A percentile compares a stretch with the other conserved stretches of the same genome.
Conservation (phyloP, 2,113 vertebrate species). For the Apodemus speciosus region DNA sequence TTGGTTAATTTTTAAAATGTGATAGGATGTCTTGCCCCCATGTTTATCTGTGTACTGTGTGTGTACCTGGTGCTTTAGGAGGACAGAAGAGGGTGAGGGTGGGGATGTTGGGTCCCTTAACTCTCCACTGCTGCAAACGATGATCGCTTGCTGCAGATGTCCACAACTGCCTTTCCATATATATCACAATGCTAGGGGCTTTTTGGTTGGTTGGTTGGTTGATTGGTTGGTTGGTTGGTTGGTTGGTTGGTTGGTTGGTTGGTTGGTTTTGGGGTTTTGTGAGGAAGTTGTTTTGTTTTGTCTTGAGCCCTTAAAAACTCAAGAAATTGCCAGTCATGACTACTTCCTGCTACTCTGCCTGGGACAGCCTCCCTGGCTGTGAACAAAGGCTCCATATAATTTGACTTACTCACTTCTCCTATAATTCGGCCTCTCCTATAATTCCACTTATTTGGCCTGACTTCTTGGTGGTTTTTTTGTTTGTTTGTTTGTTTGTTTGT, state of each 20-base stretch:
- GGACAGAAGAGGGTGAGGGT: background rate
- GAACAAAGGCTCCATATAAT: background rate
- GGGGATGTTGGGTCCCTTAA: background rate
- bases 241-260: no score
- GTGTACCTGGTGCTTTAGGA: background rate
- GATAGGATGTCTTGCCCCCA: background rate
- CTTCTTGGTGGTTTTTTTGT: background rate
- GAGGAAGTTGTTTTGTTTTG: background rate
- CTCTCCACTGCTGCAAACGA: background rate
- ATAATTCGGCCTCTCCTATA: background rate
- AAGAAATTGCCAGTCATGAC: background rate
- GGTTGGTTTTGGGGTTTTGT: no score
- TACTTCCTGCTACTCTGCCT: background rate
- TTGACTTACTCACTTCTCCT: background rate
- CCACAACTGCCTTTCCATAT: background rate
- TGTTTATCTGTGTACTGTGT: background rate
- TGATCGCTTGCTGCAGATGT: background rate
- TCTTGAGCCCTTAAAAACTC: background rate
- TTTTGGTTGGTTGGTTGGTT: no score
- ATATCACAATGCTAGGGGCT: background rate
- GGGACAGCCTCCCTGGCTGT: background rate
- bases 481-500: background rate
- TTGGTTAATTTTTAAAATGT: background rate
- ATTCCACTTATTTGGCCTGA: background rate
- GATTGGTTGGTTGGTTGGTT: no score